phyloP scores from a whole-genome alignment of 2,797 vertebrate species.

The Platalea minor region DNA sequence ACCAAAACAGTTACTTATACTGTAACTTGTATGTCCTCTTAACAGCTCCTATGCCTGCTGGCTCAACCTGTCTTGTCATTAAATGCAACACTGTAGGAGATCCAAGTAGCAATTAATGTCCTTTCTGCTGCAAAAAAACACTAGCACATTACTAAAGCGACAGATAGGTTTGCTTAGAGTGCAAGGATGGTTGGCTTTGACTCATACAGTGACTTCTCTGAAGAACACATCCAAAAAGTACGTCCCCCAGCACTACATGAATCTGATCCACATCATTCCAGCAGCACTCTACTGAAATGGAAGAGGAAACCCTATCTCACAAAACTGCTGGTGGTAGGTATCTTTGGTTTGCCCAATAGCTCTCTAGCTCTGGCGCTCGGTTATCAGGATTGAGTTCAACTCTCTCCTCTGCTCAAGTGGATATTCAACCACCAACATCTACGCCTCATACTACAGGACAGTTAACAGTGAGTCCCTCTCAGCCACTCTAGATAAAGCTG shows the following conservation, averaged over 20 bases:
- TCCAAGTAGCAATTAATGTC: neutral
- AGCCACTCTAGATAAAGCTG: neutral
- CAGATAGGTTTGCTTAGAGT: neutral
- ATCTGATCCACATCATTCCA: neutral
- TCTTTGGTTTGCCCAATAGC: neutral
- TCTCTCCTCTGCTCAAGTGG: neutral
- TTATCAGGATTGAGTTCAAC: neutral
- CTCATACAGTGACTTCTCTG: neutral
- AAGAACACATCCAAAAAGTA: fast-evolving
- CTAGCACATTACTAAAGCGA: neutral
- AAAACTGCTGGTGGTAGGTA: neutral
- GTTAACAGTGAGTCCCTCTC: neutral
- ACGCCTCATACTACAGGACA: neutral
- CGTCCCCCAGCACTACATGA: neutral
- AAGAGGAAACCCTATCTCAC: neutral
- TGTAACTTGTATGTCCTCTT: neutral
- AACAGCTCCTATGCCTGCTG: neutral
- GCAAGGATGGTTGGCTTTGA: neutral
- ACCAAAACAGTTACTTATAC: neutral
- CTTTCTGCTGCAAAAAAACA: neutral
- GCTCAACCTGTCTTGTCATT: neutral
- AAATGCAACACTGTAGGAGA: neutral
- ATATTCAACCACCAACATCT: neutral
- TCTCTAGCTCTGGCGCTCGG: neutral
- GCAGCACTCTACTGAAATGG: neutral